Percentiles rank a stretch among this genome's conserved stretches.
Conservation (phyloP, 2,797 vertebrate species). For the Leontocebus nigricollis region DNA sequence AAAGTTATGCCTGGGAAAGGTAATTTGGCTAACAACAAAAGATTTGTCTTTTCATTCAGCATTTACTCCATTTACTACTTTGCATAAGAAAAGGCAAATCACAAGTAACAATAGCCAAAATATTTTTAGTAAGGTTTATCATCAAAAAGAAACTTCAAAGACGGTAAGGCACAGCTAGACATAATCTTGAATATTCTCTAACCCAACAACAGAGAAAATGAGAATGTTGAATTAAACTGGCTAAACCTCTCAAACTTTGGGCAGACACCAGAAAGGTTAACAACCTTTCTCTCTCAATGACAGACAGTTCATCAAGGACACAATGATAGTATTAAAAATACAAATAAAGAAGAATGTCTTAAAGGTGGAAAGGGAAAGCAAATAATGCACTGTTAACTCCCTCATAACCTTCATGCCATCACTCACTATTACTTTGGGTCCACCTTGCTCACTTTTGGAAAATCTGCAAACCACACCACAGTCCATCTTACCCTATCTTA, state of each 20-base stretch:
- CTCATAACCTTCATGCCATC: not conserved
- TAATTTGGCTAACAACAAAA: not conserved
- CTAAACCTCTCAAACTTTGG: not conserved
- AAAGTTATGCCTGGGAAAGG: not conserved
- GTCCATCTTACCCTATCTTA: not conserved
- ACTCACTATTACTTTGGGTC: not conserved
- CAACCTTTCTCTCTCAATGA: not conserved
- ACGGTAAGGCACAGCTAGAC: not conserved
- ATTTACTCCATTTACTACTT: not conserved
- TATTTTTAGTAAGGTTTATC: not conserved
- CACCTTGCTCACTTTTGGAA: not conserved
- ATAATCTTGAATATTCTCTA: not conserved
- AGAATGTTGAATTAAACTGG: not conserved
- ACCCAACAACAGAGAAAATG: not conserved
- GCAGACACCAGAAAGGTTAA: not conserved
- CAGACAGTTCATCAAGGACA: not conserved
- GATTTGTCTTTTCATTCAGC: slow-evolving; percentile 12
- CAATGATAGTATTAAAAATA: not conserved
- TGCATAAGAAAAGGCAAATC: not conserved
- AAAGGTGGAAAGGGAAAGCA: not conserved
- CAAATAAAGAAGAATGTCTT: not conserved
- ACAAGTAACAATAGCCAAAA: not conserved
- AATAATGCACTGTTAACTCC: not conserved
- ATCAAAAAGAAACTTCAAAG: slow-evolving; percentile 34
- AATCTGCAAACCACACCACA: not conserved